Base-by-base conservation (phyloP, 1,140 invertebrate genomes). In the Drosophila eugracilis region DNA sequence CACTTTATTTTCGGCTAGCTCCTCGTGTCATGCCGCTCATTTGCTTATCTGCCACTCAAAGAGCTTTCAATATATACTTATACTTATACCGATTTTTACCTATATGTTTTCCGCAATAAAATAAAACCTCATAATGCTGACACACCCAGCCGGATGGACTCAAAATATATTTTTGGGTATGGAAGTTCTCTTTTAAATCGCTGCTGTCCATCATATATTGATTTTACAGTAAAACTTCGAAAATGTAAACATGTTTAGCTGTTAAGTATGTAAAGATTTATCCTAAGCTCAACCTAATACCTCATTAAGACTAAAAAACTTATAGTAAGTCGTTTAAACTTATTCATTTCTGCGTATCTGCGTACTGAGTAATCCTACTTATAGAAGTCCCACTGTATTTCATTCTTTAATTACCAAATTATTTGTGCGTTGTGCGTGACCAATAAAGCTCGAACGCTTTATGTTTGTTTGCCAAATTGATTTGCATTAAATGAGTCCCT, bases 41-140 rank as follows among this genome's bases (percentile, higher is more conserved):
- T 73, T 73, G 70, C 55, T 72, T 72, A 72, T 72, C 69, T 72
- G 69, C 69, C 69, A 71, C 66, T 72, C 66, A 44, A 47, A 72
- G 55, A 47, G 67, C 55, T 53, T 53, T 73, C 60, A 53, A 67
- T 67, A 53, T 67, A 53, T 67, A 22, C 24, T 24, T 24, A 42
- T 66, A 44, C 12, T 49, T 62, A 66, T 63, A 66, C n/a, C n/a
- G n/a, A n/a, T 44, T 69, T 26, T 37, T 65, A 45, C 22, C 42
- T 45, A 42, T 58, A 53, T 67, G 45, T 41, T 67, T 72, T 72
- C 47, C 47, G 70, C 69, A 28, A 73, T 63, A 49, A 62, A 74
- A 49, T 47, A 9, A n/a, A n/a, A 21, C 47, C 63, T 14, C 48
- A 69, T 53, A 67, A 67, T 69, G 63, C 65, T 67, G 65, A 69